Base-by-base conservation (phyloP, 1,140 invertebrate species). In the Penaeus vannamei region DNA sequence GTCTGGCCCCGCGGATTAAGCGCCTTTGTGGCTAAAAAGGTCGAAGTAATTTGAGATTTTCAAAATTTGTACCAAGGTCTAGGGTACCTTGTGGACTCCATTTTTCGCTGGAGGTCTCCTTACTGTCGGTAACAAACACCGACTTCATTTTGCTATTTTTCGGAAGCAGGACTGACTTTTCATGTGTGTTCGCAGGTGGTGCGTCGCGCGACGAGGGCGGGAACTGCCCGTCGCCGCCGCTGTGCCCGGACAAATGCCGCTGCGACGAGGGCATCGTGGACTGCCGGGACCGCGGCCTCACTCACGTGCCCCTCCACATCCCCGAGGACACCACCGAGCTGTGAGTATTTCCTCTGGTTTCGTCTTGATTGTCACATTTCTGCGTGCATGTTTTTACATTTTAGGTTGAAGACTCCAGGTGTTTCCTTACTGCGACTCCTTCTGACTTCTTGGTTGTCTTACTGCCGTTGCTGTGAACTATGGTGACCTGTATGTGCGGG, bases 211-310 rank as follows among this genome's bases (percentile, higher is more conserved):
- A 91, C 69, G 86, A 89, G 20, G 83, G 91, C 53, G 86, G 79
- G 22, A 77, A 76, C 3, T 91, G 91, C 87, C 92, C 85, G 2
- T 61, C 85, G 72, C 77, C 86, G 36, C 86, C 69, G 23, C 85
- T 90, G 14, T 99, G 98, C 94, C 98, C 98, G 53, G 95, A 96
- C 93, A 96, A 96, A 69, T 99, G 98, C 93, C 95, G 96, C 90
- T 99, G 98, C 94, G 96, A 96, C 3, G 97, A 98, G 91, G 97
- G 97, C 79, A 97, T 98, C 85, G 97, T 99, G 17, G 98, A 99
- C 95, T 99, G 98, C 93, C 94, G 98, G 90, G 97, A 98, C 94
- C 97, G 98, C 93, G 96, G 97, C 83, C 94, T 99, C 61, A 96
- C 96, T 53, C 96, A 96, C 92, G 96, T 99, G 86, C 98, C 98